Conservation (phyloP, 2,888 invertebrate genomes). For the Chymomyza fuscimana region DNA sequence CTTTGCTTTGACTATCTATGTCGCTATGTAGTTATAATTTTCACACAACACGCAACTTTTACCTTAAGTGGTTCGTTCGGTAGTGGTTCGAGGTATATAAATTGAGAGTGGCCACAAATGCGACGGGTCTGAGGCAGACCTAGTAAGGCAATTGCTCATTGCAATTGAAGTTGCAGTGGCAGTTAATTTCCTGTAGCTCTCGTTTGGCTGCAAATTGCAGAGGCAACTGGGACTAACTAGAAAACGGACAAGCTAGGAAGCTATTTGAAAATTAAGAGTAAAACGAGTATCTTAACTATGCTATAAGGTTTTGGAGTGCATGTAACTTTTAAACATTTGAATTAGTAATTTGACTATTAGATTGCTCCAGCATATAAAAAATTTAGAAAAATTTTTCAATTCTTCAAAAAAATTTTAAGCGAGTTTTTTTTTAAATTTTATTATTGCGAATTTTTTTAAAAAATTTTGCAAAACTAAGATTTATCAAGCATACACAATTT, state of each 20-base stretch:
- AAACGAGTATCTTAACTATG: neutral
- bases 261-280: neutral
- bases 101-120: neutral
- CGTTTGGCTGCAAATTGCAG: neutral
- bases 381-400: too few species aligned
- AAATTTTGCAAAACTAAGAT: too few species aligned
- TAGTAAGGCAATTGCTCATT: neutral
- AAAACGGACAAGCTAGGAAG: neutral
- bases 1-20: neutral
- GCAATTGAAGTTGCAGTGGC: neutral
- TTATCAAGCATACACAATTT: too few species aligned
- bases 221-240: neutral
- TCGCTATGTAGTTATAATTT: neutral
- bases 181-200: constrained; percentile 5
- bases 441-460: too few species aligned
- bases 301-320: neutral
- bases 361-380: too few species aligned
- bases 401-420: too few species aligned
- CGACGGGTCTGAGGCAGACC: neutral
- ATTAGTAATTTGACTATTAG: too few species aligned
- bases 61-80: neutral
- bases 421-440: too few species aligned
- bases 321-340: too few species aligned
- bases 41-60: constrained; percentile 2
- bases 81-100: neutral